Evolutionary conservation across 2,888 invertebrate species (phyloP).

Genomic region (Amblyjoppa fuscipennis): DNA sequence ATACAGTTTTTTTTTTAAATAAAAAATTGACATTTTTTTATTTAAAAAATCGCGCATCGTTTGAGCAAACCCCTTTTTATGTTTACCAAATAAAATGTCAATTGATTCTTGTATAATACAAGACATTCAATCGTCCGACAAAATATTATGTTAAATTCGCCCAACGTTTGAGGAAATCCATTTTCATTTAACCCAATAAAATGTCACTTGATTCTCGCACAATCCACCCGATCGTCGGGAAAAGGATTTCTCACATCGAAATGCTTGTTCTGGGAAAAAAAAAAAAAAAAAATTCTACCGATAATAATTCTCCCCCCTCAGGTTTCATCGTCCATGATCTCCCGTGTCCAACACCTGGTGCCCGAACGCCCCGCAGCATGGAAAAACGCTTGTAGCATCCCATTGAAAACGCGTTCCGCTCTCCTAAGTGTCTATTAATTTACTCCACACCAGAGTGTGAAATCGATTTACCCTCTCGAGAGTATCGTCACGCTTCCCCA

Average conservation of each 20-base stretch:
- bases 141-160: no score
- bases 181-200: no score
- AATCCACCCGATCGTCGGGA: neutral
- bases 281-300: neutral
- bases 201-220: no score
- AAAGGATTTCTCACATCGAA: neutral
- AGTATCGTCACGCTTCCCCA: constrained; percentile 47
- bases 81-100: no score
- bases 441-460: constrained; percentile 75
- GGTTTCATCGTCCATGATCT: constrained; percentile 69
- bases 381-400: constrained; percentile 65
- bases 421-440: constrained; percentile 81
- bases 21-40: no score
- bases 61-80: no score
- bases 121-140: no score
- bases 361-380: constrained; percentile 23
- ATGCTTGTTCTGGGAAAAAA: neutral
- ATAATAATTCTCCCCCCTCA: neutral
- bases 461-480: constrained; percentile 76
- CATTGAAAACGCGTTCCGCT: constrained; percentile 69
- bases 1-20: no score
- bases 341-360: constrained; percentile 78
- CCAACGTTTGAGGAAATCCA: no score
- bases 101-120: no score
- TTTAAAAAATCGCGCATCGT: no score